A percentile compares a stretch with the other conserved stretches of the same genome.
phyloP scores from a whole-genome alignment of 2,888 invertebrate species.

The Dynastes grantii region DNA sequence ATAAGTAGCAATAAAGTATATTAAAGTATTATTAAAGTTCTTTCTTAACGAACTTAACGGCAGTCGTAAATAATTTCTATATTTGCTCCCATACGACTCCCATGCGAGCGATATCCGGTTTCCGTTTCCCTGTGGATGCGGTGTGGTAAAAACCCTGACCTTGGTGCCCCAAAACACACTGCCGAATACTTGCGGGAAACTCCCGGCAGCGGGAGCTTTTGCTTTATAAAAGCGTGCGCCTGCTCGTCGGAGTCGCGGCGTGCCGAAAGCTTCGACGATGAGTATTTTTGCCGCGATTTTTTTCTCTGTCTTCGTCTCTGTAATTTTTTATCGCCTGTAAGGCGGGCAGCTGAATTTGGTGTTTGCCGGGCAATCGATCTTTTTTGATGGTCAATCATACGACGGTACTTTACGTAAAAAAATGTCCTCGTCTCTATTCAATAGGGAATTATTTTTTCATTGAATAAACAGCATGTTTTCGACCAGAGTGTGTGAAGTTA shows the following conservation, averaged over 20 bases:
- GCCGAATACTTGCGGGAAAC: conserved; percentile 35
- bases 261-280: not conserved
- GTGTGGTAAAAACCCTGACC: too few relatives aligned
- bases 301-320: conserved; percentile 13
- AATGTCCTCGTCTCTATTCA: too few relatives aligned
- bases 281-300: conserved; percentile 24
- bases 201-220: conserved; percentile 20
- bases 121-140: conserved; percentile 2
- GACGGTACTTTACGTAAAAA: too few relatives aligned
- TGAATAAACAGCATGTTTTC: too few relatives aligned
- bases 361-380: too few relatives aligned
- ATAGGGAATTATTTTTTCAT: too few relatives aligned
- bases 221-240: conserved; percentile 36
- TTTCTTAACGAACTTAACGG: not conserved
- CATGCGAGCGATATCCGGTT: conserved; percentile 13
- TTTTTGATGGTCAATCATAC: too few relatives aligned
- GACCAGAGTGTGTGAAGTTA: too few relatives aligned
- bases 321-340: conserved; percentile 3
- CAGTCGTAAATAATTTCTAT: not conserved
- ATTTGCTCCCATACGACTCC: not conserved
- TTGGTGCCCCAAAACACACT: conserved; percentile 43
- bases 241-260: conserved; percentile 13
- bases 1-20: conserved; percentile 2
- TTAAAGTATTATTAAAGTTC: conserved; percentile 11
- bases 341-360: not conserved